phyloP scores from a whole-genome alignment of 2,888 invertebrate genomes.

The Xanthorhoe spadicearia region DNA sequence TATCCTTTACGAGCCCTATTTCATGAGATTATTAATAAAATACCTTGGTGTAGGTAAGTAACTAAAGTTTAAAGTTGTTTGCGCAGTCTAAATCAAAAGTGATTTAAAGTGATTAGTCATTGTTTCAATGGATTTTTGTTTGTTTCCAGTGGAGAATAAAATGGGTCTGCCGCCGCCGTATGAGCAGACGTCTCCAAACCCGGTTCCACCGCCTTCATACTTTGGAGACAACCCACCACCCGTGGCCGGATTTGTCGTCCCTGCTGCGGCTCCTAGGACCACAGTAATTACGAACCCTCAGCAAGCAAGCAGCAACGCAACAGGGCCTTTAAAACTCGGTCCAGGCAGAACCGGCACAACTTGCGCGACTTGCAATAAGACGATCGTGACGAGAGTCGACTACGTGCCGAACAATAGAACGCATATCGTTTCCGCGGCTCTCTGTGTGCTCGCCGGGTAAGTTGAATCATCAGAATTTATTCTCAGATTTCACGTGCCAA shows the following conservation, averaged over 20 bases:
- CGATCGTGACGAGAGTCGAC: constrained; percentile 73
- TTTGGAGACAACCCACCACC: constrained; percentile 75
- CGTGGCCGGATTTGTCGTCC: constrained; percentile 61
- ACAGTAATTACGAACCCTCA: constrained; percentile 65
- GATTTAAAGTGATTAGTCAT: background rate
- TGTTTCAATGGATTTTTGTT: background rate
- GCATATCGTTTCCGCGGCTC: constrained; percentile 76
- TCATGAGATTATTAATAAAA: background rate
- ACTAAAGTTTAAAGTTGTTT: background rate
- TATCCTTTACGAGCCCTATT: constrained; percentile 10
- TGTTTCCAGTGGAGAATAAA: constrained; percentile 79
- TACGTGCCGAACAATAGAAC: constrained; percentile 78
- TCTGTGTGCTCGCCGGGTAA: constrained; percentile 77
- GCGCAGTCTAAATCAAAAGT: background rate
- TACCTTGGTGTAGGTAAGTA: background rate
- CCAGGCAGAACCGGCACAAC: constrained; percentile 75
- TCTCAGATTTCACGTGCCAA: constrained; percentile 19
- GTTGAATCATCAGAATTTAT: constrained; percentile 39
- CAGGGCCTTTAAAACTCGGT: constrained; percentile 54
- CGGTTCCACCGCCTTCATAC: constrained; percentile 76
- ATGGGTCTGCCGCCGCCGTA: constrained; percentile 80
- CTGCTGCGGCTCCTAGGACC: constrained; percentile 64
- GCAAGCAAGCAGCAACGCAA: constrained; percentile 15
- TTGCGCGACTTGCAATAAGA: constrained; percentile 72
- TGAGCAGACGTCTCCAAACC: constrained; percentile 67